These are phyloP conservation scores for Deilephila elpenor DNA, from an alignment of 2,888 invertebrate species.

Conservation along the genomic window DNA sequence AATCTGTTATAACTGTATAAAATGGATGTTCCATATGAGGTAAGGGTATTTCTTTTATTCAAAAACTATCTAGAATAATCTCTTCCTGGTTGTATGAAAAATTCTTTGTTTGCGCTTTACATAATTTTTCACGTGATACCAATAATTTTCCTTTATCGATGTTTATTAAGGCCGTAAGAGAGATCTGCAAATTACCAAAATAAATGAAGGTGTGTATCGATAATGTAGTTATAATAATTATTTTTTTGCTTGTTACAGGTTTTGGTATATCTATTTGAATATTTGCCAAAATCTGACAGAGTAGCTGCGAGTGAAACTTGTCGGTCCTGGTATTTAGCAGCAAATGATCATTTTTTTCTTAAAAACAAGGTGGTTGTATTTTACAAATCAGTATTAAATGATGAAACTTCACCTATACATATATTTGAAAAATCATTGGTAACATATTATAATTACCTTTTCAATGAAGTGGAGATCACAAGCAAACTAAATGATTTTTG, in stretches of 20 bases:
- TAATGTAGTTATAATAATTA: too few relatives aligned
- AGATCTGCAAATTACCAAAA: neutral
- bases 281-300: constrained; percentile 86
- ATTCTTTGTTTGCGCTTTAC: constrained; percentile 63
- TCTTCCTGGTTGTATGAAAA: constrained; percentile 11
- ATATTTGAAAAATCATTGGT: constrained; percentile 73
- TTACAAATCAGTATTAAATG: constrained; percentile 71
- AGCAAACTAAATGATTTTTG: constrained; percentile 81
- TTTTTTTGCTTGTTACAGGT: constrained; percentile 75
- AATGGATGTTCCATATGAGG: constrained; percentile 77
- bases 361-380: constrained; percentile 81
- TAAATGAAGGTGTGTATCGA: too few relatives aligned
- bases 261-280: constrained; percentile 86
- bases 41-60: constrained; percentile 39
- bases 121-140: constrained; percentile 71
- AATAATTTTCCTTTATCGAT: neutral
- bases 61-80: neutral
- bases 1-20: constrained; percentile 27
- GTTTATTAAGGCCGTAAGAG: neutral
- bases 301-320: constrained; percentile 87
- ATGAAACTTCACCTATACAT: constrained; percentile 66
- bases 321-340: constrained; percentile 87
- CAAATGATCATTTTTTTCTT: constrained; percentile 85
- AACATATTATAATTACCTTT: constrained; percentile 78
- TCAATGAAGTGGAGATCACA: constrained; percentile 83